Percentiles rank a stretch among this genome's conserved stretches.
phyloP scores from a whole-genome alignment of 2,888 invertebrate genomes.

The Mechanitis mazaeus region DNA sequence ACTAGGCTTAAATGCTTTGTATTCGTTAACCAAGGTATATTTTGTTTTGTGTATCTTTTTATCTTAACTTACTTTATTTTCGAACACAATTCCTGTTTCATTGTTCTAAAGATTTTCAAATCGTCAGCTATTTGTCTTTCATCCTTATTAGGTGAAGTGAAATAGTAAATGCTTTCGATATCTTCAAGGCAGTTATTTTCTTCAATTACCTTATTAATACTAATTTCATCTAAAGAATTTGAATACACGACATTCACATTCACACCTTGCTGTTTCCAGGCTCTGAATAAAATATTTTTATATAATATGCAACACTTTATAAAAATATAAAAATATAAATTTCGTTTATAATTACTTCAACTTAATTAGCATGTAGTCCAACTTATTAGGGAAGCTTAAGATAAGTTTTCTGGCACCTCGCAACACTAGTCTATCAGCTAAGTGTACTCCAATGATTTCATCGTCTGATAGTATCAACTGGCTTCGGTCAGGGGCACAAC shows the following conservation, averaged over 20 bases:
- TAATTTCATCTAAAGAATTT: not conserved
- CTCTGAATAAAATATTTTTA: constrained; percentile 6
- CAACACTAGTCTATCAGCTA: constrained; percentile 40
- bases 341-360: constrained; percentile 14
- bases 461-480: constrained; percentile 44
- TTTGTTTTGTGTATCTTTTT: too few relatives aligned
- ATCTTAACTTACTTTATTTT: constrained; percentile 15
- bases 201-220: constrained; percentile 4
- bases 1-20: constrained; percentile 5
- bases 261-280: constrained; percentile 18
- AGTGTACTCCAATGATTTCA: constrained; percentile 35
- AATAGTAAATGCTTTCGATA: constrained; percentile 20
- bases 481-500: constrained; percentile 32
- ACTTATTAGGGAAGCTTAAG: constrained; percentile 31
- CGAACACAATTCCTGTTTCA: constrained; percentile 7
- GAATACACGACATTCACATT: constrained; percentile 6
- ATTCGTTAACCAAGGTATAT: not conserved
- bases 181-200: constrained; percentile 5
- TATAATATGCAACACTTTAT: not conserved
- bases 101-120: constrained; percentile 12
- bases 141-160: constrained; percentile 6
- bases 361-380: constrained; percentile 16
- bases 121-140: constrained; percentile 5
- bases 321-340: too few relatives aligned
- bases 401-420: constrained; percentile 44